These are phyloP conservation scores for Picus viridis DNA, from an alignment of 2,797 vertebrate species.

Conservation along the genomic window DNA sequence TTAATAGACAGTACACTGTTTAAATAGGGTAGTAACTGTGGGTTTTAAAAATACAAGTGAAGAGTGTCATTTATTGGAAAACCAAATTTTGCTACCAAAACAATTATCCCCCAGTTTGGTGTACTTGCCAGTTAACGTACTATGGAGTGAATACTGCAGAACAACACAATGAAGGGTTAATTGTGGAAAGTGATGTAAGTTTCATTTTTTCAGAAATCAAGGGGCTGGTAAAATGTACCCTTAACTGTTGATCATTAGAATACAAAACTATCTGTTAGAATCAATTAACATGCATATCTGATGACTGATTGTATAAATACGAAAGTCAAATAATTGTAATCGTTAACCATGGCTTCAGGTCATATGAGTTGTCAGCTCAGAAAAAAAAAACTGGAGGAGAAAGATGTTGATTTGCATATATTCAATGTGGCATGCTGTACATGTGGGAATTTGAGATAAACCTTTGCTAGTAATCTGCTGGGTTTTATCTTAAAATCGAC, in stretches of 20 bases:
- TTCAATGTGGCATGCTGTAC: conserved; percentile 51
- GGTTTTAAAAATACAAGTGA: background rate
- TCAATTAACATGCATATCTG: conserved; percentile 69
- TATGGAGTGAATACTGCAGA: background rate
- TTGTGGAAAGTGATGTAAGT: background rate
- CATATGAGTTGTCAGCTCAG: conserved; percentile 60
- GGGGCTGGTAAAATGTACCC: conserved; percentile 1
- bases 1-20: background rate
- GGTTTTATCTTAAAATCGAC: conserved; percentile 47
- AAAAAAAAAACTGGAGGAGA: conserved; percentile 37
- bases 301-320: conserved; percentile 69
- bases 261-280: conserved; percentile 67
- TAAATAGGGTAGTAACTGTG: background rate
- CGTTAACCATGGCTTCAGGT: conserved; percentile 70
- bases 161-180: background rate
- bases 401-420: conserved; percentile 58
- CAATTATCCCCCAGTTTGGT: background rate
- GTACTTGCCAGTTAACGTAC: background rate
- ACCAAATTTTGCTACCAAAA: background rate
- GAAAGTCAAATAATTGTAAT: conserved; percentile 71
- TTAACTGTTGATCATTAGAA: conserved; percentile 50
- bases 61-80: background rate
- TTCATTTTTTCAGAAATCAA: conserved; percentile 45
- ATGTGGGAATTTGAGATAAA: conserved; percentile 64
- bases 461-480: conserved; percentile 51